Evolutionary conservation across 2,113 vertebrate species (phyloP).

Genomic region (Scomber colias): DNA sequence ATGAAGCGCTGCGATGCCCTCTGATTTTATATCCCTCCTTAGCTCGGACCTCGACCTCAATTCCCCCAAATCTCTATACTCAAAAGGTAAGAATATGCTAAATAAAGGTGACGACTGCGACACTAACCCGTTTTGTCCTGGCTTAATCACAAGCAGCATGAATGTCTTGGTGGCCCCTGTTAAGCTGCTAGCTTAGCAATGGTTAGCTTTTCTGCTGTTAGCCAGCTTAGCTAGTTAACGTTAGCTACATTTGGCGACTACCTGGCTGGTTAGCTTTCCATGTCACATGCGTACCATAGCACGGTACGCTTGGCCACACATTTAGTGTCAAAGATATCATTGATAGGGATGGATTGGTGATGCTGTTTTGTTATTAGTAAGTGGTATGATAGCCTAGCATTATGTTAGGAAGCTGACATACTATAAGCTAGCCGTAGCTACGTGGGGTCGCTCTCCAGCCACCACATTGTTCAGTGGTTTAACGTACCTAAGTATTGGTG

Average conservation of each 20-base stretch:
- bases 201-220: slow-evolving; percentile 74
- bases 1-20: slow-evolving; percentile 94
- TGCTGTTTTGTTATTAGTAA: too few species aligned
- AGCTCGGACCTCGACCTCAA: slow-evolving; percentile 96
- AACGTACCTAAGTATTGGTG: slow-evolving; percentile 24
- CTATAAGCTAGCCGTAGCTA: slow-evolving; percentile 24
- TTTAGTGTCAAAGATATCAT: background rate
- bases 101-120: background rate
- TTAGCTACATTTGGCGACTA: too few species aligned
- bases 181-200: slow-evolving; percentile 73
- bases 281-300: slow-evolving; percentile 41
- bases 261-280: slow-evolving; percentile 54
- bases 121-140: background rate
- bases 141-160: slow-evolving; percentile 9
- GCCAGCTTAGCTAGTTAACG: slow-evolving; percentile 67
- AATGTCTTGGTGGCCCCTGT: slow-evolving; percentile 51
- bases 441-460: slow-evolving; percentile 33
- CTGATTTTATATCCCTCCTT: slow-evolving; percentile 96
- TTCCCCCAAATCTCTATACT: slow-evolving; percentile 94
- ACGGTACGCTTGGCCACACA: background rate
- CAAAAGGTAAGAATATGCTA: slow-evolving; percentile 89
- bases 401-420: background rate
- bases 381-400: background rate
- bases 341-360: background rate
- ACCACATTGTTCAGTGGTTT: slow-evolving; percentile 63